phyloP scores from a whole-genome alignment of 2,797 vertebrate species.

The Sciurus vulgaris region DNA sequence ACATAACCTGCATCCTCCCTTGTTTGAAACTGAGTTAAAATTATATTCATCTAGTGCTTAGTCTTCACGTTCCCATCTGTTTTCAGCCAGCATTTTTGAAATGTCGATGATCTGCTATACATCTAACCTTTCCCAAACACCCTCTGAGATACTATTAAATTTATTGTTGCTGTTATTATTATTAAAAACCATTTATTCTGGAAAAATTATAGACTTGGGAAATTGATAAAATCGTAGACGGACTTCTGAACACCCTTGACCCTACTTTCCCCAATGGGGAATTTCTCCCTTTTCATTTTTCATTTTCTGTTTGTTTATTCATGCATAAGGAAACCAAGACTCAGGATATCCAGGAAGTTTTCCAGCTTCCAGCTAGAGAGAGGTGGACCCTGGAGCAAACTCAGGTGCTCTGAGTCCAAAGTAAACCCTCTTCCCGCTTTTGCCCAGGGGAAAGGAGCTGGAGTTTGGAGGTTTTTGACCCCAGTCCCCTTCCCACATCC shows the following conservation, averaged over 20 bases:
- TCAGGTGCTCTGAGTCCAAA: background rate
- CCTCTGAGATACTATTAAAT: background rate
- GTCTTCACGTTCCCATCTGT: background rate
- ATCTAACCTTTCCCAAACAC: background rate
- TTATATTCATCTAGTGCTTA: background rate
- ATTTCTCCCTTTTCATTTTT: background rate
- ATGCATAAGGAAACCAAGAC: background rate
- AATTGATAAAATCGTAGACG: background rate
- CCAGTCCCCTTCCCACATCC: background rate
- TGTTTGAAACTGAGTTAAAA: slow-evolving; percentile 29
- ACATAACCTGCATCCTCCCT: background rate
- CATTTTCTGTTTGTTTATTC: background rate
- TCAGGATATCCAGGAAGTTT: background rate
- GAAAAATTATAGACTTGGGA: background rate
- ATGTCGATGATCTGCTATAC: background rate
- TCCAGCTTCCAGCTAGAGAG: background rate
- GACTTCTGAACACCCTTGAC: background rate
- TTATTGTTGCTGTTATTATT: background rate
- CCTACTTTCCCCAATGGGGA: background rate
- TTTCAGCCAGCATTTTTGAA: background rate
- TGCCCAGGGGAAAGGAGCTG: background rate
- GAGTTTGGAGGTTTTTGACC: background rate
- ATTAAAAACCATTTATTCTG: background rate
- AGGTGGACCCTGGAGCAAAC: background rate
- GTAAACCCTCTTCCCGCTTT: background rate